A percentile compares a stretch with the other conserved stretches of the same genome.
Evolutionary conservation across 1,140 invertebrate genomes (phyloP).

Genomic region (Protaetia brevitarsis): DNA sequence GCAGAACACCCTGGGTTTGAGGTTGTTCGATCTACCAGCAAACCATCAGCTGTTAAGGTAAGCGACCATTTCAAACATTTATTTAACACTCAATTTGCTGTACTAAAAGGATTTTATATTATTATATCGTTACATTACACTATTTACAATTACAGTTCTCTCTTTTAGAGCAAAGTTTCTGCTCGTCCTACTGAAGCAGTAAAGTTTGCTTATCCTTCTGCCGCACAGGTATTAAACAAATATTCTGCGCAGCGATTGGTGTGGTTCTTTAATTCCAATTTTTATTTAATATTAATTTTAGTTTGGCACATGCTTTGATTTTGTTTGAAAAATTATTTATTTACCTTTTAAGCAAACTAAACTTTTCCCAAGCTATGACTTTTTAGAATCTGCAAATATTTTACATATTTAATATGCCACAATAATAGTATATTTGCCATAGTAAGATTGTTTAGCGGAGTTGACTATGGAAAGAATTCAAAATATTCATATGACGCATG

Average conservation of each 20-base stretch:
- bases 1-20: conserved; percentile 83
- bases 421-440: too few species aligned
- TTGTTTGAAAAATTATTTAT: too few species aligned
- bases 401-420: too few species aligned
- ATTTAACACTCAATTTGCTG: background rate
- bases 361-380: too few species aligned
- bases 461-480: too few species aligned
- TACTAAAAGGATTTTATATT: background rate
- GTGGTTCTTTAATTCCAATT: background rate
- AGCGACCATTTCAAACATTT: too few species aligned
- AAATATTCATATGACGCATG: too few species aligned
- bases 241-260: background rate
- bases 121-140: background rate
- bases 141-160: background rate
- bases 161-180: background rate
- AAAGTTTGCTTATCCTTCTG: background rate
- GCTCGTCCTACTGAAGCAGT: background rate
- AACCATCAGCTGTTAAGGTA: conserved; percentile 41
- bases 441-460: too few species aligned
- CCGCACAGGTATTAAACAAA: background rate
- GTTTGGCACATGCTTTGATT: too few species aligned
- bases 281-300: background rate
- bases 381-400: too few species aligned
- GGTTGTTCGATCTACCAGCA: conserved; percentile 64
- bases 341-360: too few species aligned